Base-by-base conservation (phyloP, 2,797 vertebrate genomes). In the Gephyroberyx darwinii region DNA sequence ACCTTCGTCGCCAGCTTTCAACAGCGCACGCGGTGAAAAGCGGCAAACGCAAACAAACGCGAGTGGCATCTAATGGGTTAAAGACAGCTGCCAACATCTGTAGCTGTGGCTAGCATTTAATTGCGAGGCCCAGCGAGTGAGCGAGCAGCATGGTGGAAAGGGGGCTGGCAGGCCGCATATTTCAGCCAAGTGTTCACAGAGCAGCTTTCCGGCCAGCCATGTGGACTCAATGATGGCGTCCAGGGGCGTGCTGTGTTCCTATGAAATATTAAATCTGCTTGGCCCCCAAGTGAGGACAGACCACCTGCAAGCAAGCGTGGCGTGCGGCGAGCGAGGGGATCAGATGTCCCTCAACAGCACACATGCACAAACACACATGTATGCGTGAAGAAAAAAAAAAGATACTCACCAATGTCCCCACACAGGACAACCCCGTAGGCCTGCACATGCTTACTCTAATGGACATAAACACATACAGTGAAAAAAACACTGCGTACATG, bases 181-280 rank as follows among this genome's bases (percentile, higher is more conserved):
- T 96, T 96, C 93, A 96, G 95, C 93, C 93, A 93, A 96, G 93
- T 94, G 92, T 96, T 97, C 95, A 95, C 96, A 96, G 95, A 96
- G 94, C 92, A 94, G 94, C 94, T 95, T 96, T 97, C 96, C 94
- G 95, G 95, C 93, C 91, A 86, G 94, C 94, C 96, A 97, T 96
- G 96, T 98, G 96, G 96, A 96, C 96, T 96, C 95, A 97, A 96
- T 98, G 97, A 98, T 92, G 92, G 92, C 93, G 93, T 95, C 91
- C 94, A 95, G 94, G 84, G 94, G 94, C 93, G 94, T 91, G 91
- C 94, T 95, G 94, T 84, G 92, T 91, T 95, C 93, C 94, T 96
- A 96, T 96, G 95, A 98, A 97, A 98, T 96, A 98, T 96, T 95
- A 95, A 97, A 96, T 96, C 95, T 95, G 94, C 94, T 95, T 89